Percentiles rank a stretch among this genome's conserved stretches.
Conservation (phyloP, 2,797 vertebrate genomes). For the Mus spretus region DNA sequence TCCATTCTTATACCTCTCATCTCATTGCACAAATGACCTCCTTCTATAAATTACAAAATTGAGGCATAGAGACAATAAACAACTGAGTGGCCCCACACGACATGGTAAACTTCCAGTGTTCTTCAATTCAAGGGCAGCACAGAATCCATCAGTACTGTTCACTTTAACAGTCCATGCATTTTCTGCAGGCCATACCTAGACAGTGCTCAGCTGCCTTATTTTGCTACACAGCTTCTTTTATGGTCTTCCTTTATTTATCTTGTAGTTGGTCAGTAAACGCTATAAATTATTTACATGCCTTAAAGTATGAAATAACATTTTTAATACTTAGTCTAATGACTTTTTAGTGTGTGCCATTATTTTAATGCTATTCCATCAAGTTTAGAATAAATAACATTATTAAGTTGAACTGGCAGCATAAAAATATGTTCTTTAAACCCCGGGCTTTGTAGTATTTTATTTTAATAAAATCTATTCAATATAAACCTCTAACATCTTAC, state of each 20-base stretch:
- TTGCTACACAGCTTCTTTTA: conserved; percentile 7
- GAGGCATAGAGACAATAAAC: background rate
- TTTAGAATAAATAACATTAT: conserved; percentile 59
- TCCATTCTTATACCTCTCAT: background rate
- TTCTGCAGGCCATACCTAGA: background rate
- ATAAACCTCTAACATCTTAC: conserved; percentile 20
- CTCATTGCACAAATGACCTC: background rate
- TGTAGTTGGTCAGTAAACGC: conserved; percentile 10
- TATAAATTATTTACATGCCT: conserved; percentile 55
- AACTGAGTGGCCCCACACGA: background rate
- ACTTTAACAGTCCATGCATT: background rate
- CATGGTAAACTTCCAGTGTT: background rate
- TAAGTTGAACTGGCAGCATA: conserved; percentile 38
- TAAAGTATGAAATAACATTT: conserved; percentile 62
- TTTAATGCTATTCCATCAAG: background rate
- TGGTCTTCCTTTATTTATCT: conserved; percentile 36
- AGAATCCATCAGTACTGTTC: background rate
- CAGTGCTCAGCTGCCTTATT: background rate
- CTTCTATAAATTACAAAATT: background rate
- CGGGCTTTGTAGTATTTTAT: conserved; percentile 68
- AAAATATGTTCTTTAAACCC: conserved; percentile 71
- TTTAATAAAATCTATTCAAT: conserved; percentile 70
- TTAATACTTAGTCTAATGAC: conserved; percentile 72
- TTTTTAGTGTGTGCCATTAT: conserved; percentile 36
- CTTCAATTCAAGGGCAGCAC: background rate